phyloP scores from a whole-genome alignment of 2,113 vertebrate genomes.

The Dicrurus megarhynchus region DNA sequence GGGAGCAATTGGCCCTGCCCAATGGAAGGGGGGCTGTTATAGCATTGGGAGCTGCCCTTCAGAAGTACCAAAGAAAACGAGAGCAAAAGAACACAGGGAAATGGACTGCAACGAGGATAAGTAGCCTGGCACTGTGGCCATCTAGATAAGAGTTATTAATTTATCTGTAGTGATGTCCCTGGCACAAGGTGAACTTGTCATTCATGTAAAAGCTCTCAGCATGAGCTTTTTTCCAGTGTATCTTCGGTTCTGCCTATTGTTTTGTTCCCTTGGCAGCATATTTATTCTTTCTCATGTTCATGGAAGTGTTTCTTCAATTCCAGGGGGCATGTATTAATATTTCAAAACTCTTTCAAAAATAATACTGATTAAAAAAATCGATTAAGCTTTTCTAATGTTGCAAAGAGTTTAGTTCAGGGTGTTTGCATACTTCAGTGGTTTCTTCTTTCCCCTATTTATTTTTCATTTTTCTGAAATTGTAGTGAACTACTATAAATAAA shows the following conservation, averaged over 20 bases:
- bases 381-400: neutral
- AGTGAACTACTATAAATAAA: neutral
- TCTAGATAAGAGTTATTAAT: neutral
- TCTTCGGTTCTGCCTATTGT: neutral
- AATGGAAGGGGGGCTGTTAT: neutral
- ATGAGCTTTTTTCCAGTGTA: neutral
- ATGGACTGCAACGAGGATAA: neutral
- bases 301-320: neutral
- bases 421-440: neutral
- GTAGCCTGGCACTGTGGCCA: neutral
- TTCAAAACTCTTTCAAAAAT: neutral
- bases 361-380: neutral
- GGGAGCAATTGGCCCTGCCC: neutral
- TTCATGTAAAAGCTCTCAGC: neutral
- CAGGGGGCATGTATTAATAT: neutral
- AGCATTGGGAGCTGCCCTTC: neutral
- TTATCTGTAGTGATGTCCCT: neutral
- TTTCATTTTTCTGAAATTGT: neutral
- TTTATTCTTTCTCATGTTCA: neutral
- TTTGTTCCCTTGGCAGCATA: neutral
- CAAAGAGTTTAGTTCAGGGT: neutral
- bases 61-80: neutral
- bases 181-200: neutral
- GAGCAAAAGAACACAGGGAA: neutral
- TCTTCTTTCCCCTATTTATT: neutral